These are phyloP conservation scores for Discoglossus pictus DNA, from an alignment of 2,797 vertebrate species.

Conservation along the genomic window DNA sequence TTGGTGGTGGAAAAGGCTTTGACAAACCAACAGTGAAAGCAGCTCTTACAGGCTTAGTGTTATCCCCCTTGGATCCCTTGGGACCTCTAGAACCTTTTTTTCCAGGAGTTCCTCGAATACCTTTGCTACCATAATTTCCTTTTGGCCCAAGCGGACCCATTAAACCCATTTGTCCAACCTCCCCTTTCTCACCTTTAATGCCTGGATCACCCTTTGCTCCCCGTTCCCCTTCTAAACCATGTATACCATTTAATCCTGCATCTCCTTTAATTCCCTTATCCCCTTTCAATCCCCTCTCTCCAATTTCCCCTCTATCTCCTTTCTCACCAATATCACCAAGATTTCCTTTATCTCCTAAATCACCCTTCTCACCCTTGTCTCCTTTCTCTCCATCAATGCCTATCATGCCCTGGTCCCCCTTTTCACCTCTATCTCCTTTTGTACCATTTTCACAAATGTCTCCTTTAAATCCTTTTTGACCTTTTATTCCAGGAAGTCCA, in stretches of 20 bases:
- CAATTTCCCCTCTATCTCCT: conserved; percentile 81
- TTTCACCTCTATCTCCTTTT: conserved; percentile 86
- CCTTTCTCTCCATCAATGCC: conserved; percentile 75
- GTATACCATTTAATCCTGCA: conserved; percentile 73
- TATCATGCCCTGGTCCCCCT: conserved; percentile 72
- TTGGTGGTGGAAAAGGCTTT: conserved; percentile 88
- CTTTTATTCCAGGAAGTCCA: conserved; percentile 79
- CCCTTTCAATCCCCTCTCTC: conserved; percentile 79
- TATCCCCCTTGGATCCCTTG: conserved; percentile 81
- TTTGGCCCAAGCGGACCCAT: conserved; percentile 76
- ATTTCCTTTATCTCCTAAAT: conserved; percentile 83
- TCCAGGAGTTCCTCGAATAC: conserved; percentile 80
- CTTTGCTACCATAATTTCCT: conserved; percentile 81
- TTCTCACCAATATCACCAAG: conserved; percentile 79
- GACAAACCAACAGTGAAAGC: conserved; percentile 91
- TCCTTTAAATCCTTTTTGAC: conserved; percentile 82
- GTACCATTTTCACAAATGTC: conserved; percentile 83
- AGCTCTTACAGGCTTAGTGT: conserved; percentile 62
- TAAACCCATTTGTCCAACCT: conserved; percentile 72
- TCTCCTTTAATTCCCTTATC: conserved; percentile 84
- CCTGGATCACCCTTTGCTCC: conserved; percentile 82
- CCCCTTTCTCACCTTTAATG: conserved; percentile 81
- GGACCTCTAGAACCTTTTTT: conserved; percentile 86
- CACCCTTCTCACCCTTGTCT: conserved; percentile 82
- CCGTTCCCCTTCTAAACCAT: conserved; percentile 74